phyloP scores from a whole-genome alignment of 2,113 vertebrate genomes.

The Papio anubis region DNA sequence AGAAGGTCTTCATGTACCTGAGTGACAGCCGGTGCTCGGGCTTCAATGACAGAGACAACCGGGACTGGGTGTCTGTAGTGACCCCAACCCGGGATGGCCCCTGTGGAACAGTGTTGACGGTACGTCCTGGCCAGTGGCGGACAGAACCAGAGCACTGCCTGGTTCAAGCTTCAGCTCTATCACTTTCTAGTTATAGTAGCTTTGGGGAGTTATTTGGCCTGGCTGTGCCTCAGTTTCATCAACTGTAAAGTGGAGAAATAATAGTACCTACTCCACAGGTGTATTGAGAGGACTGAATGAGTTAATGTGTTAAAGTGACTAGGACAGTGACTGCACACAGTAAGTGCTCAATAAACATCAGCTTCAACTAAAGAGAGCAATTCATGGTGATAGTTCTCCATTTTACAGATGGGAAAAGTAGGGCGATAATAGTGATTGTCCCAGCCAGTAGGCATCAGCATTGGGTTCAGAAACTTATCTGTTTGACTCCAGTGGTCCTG shows the following conservation, averaged over 20 bases:
- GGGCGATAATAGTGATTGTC: not conserved
- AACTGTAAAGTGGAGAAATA: not conserved
- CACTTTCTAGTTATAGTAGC: not conserved
- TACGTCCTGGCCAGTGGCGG: not conserved
- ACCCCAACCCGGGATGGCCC: slow-evolving; percentile 59
- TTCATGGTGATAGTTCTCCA: not conserved
- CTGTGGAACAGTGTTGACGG: slow-evolving; percentile 47
- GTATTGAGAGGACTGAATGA: not conserved
- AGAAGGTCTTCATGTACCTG: slow-evolving; percentile 65
- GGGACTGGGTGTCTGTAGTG: slow-evolving; percentile 59
- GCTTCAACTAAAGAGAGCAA: not conserved
- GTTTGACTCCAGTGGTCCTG: not conserved
- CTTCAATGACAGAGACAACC: slow-evolving; percentile 44
- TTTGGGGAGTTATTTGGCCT: not conserved
- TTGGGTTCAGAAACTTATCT: not conserved
- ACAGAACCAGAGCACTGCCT: not conserved
- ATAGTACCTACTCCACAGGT: not conserved
- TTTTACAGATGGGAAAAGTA: not conserved
- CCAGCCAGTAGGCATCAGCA: not conserved
- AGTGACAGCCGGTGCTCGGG: slow-evolving; percentile 48
- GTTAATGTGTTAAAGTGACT: too few species aligned
- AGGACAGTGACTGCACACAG: too few species aligned
- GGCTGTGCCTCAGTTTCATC: not conserved
- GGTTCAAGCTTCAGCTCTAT: not conserved
- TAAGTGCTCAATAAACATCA: not conserved